A percentile compares a stretch with the other conserved stretches of the same genome.
These are phyloP conservation scores for Drosophila incognita DNA, from an alignment of 2,888 invertebrate genomes.

Conservation along the genomic window DNA sequence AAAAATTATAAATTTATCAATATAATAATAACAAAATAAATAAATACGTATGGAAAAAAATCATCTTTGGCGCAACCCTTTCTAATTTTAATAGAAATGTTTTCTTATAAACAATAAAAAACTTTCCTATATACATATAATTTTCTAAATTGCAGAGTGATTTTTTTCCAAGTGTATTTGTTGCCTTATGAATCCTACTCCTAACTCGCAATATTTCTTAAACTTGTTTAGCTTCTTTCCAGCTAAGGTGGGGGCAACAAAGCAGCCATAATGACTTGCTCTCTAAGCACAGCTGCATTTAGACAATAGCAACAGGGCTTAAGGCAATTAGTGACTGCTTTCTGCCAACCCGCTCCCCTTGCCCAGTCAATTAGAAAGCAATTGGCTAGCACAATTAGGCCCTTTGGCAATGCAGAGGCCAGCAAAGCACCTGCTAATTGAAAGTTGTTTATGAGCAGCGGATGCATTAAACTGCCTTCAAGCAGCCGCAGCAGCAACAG, in stretches of 20 bases:
- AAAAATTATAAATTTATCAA: too few species aligned
- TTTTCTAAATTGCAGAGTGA: not conserved
- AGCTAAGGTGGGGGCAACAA: not conserved
- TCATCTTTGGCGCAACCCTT: not conserved
- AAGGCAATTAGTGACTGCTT: slow-evolving; percentile 24
- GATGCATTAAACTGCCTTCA: slow-evolving; percentile 38
- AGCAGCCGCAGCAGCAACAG: slow-evolving; percentile 7
- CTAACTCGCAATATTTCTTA: not conserved
- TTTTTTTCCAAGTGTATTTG: not conserved
- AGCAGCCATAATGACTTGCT: not conserved
- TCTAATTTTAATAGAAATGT: not conserved
- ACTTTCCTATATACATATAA: fast-evolving
- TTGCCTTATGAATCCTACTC: not conserved
- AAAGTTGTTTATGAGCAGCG: slow-evolving; percentile 65
- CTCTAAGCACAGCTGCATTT: slow-evolving; percentile 13
- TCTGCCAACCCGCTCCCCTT: not conserved
- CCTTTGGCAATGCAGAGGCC: slow-evolving; percentile 24
- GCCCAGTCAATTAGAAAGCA: slow-evolving; percentile 55
- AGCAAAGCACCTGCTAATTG: slow-evolving; percentile 69
- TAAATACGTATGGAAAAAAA: not conserved
- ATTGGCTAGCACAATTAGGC: slow-evolving; percentile 44
- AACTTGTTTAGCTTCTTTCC: not conserved
- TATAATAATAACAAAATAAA: not conserved
- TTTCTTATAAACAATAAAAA: not conserved
- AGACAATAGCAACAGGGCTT: slow-evolving; percentile 15